A percentile compares a stretch with the other conserved stretches of the same genome.
Evolutionary conservation across 92 coral and sea anemone genomes (phyloP).

Genomic region (Pocillopora grandis): DNA sequence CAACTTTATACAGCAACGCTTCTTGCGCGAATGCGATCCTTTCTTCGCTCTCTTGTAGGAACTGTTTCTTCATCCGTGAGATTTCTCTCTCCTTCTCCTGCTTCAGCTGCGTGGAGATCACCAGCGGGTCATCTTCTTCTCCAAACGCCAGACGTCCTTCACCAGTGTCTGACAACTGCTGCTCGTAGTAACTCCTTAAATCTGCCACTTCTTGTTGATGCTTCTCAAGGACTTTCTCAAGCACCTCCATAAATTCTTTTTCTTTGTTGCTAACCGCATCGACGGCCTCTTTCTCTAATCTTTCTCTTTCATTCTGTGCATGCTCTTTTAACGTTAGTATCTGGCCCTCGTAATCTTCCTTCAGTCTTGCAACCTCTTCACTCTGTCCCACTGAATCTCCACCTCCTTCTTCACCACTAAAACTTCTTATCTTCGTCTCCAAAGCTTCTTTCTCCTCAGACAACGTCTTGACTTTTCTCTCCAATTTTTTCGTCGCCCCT

Average conservation of each 20-base stretch:
- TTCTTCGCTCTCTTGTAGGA: slow-evolving; percentile 74
- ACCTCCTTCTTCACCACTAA: slow-evolving; percentile 2
- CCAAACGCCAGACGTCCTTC: not conserved
- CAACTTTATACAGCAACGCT: slow-evolving; percentile 65
- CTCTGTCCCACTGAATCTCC: slow-evolving; percentile 35
- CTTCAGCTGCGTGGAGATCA: slow-evolving; percentile 39
- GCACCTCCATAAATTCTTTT: slow-evolving; percentile 65
- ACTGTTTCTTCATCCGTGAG: slow-evolving; percentile 59
- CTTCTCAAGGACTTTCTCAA: slow-evolving; percentile 66
- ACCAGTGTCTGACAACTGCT: slow-evolving; percentile 35
- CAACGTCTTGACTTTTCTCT: slow-evolving; percentile 52
- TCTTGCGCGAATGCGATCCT: slow-evolving; percentile 78
- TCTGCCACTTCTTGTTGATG: slow-evolving; percentile 68
- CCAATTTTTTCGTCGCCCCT: slow-evolving; percentile 48
- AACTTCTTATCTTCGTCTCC: slow-evolving; percentile 9
- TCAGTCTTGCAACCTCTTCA: slow-evolving; percentile 38
- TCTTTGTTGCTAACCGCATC: slow-evolving; percentile 65
- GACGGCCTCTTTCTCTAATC: slow-evolving; percentile 57
- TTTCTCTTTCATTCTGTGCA: slow-evolving; percentile 56
- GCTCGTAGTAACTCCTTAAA: slow-evolving; percentile 45
- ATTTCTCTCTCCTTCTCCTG: slow-evolving; percentile 62
- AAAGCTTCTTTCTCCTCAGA: slow-evolving; percentile 51
- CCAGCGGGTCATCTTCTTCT: slow-evolving; percentile 13
- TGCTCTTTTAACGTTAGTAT: slow-evolving; percentile 72
- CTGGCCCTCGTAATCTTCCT: slow-evolving; percentile 66